These are phyloP conservation scores for Xenentodon cancila DNA, from an alignment of 2,797 vertebrate genomes.

Conservation along the genomic window DNA sequence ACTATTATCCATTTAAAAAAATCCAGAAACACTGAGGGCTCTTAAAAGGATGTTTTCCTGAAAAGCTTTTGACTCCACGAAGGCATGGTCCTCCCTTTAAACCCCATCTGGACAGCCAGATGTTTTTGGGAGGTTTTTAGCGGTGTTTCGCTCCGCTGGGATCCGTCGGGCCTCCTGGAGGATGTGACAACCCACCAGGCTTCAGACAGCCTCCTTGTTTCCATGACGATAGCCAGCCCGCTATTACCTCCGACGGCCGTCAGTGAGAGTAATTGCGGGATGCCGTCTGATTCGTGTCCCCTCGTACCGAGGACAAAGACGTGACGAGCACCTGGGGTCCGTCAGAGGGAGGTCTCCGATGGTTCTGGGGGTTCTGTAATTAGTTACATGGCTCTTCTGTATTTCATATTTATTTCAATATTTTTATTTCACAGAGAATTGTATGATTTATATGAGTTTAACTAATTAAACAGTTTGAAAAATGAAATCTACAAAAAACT, in stretches of 20 bases:
- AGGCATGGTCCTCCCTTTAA: not conserved
- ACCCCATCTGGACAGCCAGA: too few species aligned
- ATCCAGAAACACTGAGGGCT: not conserved
- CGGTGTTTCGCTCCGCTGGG: too few species aligned
- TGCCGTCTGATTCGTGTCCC: too few species aligned
- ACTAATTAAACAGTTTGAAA: too few species aligned
- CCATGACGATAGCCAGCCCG: constrained; percentile 2
- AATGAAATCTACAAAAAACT: too few species aligned
- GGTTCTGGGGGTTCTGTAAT: not conserved
- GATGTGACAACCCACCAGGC: not conserved
- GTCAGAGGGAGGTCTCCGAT: not conserved
- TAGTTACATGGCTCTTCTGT: too few species aligned
- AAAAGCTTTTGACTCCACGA: not conserved
- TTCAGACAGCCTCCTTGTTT: not conserved
- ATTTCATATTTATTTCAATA: too few species aligned
- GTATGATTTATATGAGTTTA: too few species aligned
- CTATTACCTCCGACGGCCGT: not conserved
- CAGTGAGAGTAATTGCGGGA: not conserved
- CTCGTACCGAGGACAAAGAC: not conserved
- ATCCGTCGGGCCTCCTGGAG: not conserved
- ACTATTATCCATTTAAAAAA: too few species aligned
- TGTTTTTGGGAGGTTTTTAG: too few species aligned
- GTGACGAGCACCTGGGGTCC: too few species aligned
- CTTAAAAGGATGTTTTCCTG: not conserved
- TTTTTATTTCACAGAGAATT: too few species aligned